phyloP scores from a whole-genome alignment of 1,140 invertebrate genomes.

The Heliconius eleuchia region DNA sequence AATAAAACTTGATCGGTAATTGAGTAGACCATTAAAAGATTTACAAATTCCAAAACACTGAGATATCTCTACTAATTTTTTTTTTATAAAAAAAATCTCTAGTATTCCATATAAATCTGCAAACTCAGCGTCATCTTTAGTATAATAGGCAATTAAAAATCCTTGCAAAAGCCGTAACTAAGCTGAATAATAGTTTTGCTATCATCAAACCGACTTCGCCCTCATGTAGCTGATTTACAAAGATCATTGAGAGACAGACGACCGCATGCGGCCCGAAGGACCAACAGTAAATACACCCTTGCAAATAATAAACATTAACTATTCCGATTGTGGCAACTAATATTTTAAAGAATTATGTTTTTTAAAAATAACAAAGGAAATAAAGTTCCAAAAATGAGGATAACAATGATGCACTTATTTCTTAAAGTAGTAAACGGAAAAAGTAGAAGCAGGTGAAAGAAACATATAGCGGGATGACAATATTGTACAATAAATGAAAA shows the following conservation, averaged over 20 bases:
- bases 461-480: too few relatives aligned
- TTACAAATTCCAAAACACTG: too few relatives aligned
- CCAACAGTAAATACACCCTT: conserved; percentile 15
- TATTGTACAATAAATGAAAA: too few relatives aligned
- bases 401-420: too few relatives aligned
- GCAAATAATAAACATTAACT: conserved; percentile 36
- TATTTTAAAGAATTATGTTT: too few relatives aligned
- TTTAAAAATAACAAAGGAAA: too few relatives aligned
- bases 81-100: too few relatives aligned
- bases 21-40: neutral
- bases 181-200: conserved; percentile 15
- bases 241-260: conserved; percentile 1
- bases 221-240: conserved; percentile 17
- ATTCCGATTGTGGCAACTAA: conserved; percentile 19
- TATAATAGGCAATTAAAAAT: neutral
- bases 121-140: neutral
- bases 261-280: conserved; percentile 24
- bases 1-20: neutral
- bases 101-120: neutral
- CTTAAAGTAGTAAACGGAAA: too few relatives aligned
- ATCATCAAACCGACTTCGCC: conserved; percentile 18
- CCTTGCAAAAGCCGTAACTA: neutral
- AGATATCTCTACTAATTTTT: neutral
- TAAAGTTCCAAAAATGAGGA: too few relatives aligned
- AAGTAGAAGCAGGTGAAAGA: too few relatives aligned